Evolutionary conservation across 2,797 vertebrate species (phyloP).

Genomic region (Microctenopoma stevenorrisi): DNA sequence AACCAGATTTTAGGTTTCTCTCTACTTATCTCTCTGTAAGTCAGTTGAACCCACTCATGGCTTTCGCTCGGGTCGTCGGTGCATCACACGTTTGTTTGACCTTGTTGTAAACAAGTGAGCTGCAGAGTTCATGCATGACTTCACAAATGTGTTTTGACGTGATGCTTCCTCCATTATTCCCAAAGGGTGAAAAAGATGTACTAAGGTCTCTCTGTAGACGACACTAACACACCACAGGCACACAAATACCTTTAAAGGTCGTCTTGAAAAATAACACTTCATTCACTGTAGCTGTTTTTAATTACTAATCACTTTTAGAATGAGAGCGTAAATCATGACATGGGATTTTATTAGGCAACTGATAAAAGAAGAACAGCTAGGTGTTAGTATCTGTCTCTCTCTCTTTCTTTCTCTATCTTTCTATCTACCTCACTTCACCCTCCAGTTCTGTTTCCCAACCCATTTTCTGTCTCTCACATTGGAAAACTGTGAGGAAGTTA

Average conservation of each 20-base stretch:
- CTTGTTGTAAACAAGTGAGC: constrained; percentile 47
- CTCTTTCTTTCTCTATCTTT: background rate
- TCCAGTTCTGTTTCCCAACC: constrained; percentile 26
- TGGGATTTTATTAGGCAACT: constrained; percentile 58
- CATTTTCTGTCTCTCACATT: constrained; percentile 57
- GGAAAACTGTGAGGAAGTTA: constrained; percentile 43
- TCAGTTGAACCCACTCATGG: background rate
- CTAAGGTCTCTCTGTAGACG: constrained; percentile 28
- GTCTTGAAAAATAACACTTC: background rate
- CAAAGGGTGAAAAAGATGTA: constrained; percentile 56
- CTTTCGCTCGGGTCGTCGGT: background rate
- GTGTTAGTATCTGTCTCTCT: background rate
- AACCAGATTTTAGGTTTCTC: background rate
- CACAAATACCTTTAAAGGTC: constrained; percentile 42
- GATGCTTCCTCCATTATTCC: constrained; percentile 57
- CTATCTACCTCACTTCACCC: constrained; percentile 16
- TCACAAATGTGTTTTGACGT: constrained; percentile 69
- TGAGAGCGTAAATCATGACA: constrained; percentile 25
- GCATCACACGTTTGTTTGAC: constrained; percentile 51
- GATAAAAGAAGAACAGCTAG: constrained; percentile 66
- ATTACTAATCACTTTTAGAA: constrained; percentile 2
- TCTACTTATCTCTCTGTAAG: background rate
- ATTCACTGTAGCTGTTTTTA: constrained; percentile 7
- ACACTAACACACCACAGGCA: constrained; percentile 16
- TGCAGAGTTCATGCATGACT: constrained; percentile 54